Base-by-base conservation (phyloP, 2,888 invertebrate genomes). In the Melieria crassipennis region DNA sequence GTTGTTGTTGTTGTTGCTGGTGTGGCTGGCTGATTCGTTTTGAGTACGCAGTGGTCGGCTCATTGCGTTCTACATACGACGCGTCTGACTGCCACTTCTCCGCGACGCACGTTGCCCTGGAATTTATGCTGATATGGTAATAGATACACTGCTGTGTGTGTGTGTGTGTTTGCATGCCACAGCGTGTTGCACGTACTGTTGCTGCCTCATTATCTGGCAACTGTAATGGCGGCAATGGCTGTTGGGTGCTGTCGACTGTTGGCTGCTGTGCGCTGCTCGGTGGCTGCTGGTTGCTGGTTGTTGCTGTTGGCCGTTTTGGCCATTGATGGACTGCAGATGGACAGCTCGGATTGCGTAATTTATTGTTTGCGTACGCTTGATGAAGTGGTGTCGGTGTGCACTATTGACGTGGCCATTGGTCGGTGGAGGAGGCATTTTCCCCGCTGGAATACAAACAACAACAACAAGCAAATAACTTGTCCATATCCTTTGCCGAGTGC, bases 81-180 rank as follows among this genome's bases (percentile, higher is more conserved):
- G n/a, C 61, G 30, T 61, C 69, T 70, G 73, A 73, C 68, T 73
- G 57, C 70, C 58, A 70, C 63, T 65, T 66, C 75, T 75, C 76
- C 80, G 79, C 81, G 80, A 81, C 83, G 81, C 82, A 82, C 82
- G 82, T 81, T 82, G 82, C 78, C 80, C 82, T 81, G 81, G 84
- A 83, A 83, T 83, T 82, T 82, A 83, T 82, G 80, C 84, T 81
- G 81, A 82, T 83, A 84, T 83, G 84, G 83, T 79, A 79, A 84
- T 82, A 79, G 78, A 82, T 65, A 73, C 30, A 30, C 72, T 72
- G 71, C 71, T 67, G 76, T 77, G 58, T 42, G 30, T 58, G 45
- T 13, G 47, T n/a, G 48, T 69, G 52, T 46, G 50, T 56, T 9
- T 70, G 43, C n/a, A 46, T 65, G 52, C 56, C 42, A 30, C 9